These are phyloP conservation scores for Shargacucullia verbasci DNA, from an alignment of 2,888 invertebrate species.

Conservation along the genomic window DNA sequence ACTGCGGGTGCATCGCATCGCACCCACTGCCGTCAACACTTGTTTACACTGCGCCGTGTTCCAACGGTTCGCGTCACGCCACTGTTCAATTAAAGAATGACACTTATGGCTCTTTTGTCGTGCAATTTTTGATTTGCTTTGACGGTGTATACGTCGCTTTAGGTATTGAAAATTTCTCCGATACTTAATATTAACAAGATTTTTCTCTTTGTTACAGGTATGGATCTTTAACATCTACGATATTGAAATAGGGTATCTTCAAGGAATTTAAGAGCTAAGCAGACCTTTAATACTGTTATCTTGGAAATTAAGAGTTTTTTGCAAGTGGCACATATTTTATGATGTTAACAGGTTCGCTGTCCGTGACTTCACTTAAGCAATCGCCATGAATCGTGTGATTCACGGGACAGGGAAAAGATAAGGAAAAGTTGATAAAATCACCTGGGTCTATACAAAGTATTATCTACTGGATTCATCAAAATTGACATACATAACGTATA, in stretches of 20 bases:
- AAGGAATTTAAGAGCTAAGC: not conserved
- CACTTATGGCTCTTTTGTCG: constrained; percentile 33
- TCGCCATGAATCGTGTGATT: too few relatives aligned
- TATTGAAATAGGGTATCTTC: not conserved
- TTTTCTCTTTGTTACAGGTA: constrained; percentile 53
- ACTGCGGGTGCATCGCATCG: constrained; percentile 22
- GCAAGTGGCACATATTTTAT: too few relatives aligned
- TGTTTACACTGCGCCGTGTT: constrained; percentile 37
- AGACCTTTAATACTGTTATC: not conserved
- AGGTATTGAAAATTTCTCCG: too few relatives aligned
- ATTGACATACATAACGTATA: too few relatives aligned
- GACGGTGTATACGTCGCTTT: not conserved
- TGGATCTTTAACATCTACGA: constrained; percentile 22
- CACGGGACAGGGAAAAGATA: too few relatives aligned
- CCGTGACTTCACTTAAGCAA: too few relatives aligned
- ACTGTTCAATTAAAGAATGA: constrained; percentile 44
- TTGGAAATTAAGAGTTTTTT: too few relatives aligned
- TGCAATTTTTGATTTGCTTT: constrained; percentile 31
- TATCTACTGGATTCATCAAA: too few relatives aligned
- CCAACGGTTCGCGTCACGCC: constrained; percentile 22
- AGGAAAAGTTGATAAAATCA: too few relatives aligned
- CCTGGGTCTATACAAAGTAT: too few relatives aligned
- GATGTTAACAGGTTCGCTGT: too few relatives aligned
- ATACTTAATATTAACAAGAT: constrained; percentile 22
- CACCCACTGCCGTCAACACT: constrained; percentile 23